Evolutionary conservation across 2,797 vertebrate genomes (phyloP), one percentile per base, ranked within the genome.

Genomic region (Hyperoplus lanceolatus): DNA sequence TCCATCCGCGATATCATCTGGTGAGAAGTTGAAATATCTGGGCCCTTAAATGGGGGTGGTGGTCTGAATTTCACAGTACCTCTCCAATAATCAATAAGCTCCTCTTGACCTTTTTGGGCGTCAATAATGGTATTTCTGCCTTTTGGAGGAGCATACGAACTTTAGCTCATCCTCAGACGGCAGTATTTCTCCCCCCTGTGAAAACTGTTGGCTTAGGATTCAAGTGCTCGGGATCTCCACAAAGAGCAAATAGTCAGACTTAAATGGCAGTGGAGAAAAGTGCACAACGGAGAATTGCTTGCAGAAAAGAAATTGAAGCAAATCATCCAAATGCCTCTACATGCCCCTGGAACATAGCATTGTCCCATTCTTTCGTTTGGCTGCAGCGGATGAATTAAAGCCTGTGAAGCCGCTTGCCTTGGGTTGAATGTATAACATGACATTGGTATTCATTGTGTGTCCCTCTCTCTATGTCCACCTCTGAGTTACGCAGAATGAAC

Each of bases 111-210:
- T 94, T 92, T 90, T 69, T 87, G 75, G 55, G 75, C 84, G 85
- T 93, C 90, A 82, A 90, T 92, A 90, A 90, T 82, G 77, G 83
- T 90, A 89, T 92, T 91, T 93, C 88, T 90, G 80, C 80, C 63
- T 85, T 89, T 92, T 87, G 80, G 77, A 84, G 51, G 56, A 81
- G 81, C 70, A 87, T 83, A 75, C 82, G 55, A 86, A 80, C 72
- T 86, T 85, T 72, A 82, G 77, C 84, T 92, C 79, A 81, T 90
- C 77, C 77, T 83, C 70, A 86, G 60, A 84, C 49, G 63, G 51
- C 75, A 84, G 80, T 80, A 83, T 87, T 90, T 86, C 73, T 85
- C 70, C 65, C 29, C 74, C 54, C 65, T 58, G 66, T 82, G 83
- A 78, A 90, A 89, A 88, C 54, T 81, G 90, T 85, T 87, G 85